phyloP scores from a whole-genome alignment of 2,888 invertebrate species.

The Dryocosmus kuriphilus region DNA sequence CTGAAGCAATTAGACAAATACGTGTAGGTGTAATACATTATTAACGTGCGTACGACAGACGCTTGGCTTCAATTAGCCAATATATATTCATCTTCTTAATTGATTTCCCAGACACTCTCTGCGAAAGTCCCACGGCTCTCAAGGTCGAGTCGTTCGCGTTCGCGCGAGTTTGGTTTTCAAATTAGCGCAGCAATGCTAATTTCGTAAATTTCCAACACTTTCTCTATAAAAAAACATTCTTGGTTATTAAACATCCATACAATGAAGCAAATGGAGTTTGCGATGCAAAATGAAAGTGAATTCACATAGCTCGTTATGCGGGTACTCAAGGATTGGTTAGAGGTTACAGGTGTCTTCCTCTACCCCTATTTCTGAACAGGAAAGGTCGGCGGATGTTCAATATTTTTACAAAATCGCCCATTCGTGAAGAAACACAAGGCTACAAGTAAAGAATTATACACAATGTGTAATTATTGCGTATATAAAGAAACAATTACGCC shows the following conservation, averaged over 20 bases:
- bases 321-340: slow-evolving; percentile 6
- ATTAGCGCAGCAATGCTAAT: slow-evolving; percentile 40
- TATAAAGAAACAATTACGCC: slow-evolving; percentile 16
- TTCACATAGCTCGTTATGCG: slow-evolving; percentile 30
- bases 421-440: background rate
- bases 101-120: slow-evolving; percentile 62
- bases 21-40: slow-evolving; percentile 64
- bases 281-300: slow-evolving; percentile 33
- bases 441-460: background rate
- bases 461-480: background rate
- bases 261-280: slow-evolving; percentile 18
- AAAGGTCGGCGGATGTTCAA: slow-evolving; percentile 15
- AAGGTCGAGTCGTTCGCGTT: slow-evolving; percentile 38
- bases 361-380: background rate
- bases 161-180: slow-evolving; percentile 42
- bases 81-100: slow-evolving; percentile 73
- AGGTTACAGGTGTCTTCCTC: slow-evolving; percentile 17
- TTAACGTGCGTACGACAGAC: slow-evolving; percentile 64
- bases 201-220: slow-evolving; percentile 29
- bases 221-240: slow-evolving; percentile 17
- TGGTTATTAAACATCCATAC: slow-evolving; percentile 9
- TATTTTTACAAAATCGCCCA: slow-evolving; percentile 12
- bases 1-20: slow-evolving; percentile 65
- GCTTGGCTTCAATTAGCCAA: slow-evolving; percentile 68
- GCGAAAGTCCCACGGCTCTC: slow-evolving; percentile 42